Evolutionary conservation across 2,888 invertebrate species (phyloP).

Genomic region (Drosophila infuscata): DNA sequence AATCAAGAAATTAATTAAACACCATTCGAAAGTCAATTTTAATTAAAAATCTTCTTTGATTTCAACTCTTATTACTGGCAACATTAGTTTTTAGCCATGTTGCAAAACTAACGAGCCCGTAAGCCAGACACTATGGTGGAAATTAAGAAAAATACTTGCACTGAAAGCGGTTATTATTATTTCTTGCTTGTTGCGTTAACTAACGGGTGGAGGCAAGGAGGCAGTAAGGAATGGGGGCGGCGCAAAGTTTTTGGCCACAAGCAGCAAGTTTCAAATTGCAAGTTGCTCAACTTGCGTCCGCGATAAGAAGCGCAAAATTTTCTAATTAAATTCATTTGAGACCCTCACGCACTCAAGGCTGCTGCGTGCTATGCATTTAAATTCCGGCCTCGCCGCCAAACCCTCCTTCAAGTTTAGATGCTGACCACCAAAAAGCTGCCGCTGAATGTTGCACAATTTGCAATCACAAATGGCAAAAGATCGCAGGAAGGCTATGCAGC

Average conservation of each 20-base stretch:
- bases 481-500: slow-evolving; percentile 26
- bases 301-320: slow-evolving; percentile 72
- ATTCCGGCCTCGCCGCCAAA: slow-evolving; percentile 14
- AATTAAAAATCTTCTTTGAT: slow-evolving; percentile 48
- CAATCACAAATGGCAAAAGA: slow-evolving; percentile 52
- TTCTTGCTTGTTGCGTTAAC: slow-evolving; percentile 34
- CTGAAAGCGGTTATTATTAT: slow-evolving; percentile 69
- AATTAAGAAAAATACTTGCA: slow-evolving; percentile 71
- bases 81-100: slow-evolving; percentile 31
- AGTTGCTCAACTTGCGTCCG: slow-evolving; percentile 50
- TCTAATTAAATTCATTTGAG: slow-evolving; percentile 83
- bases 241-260: slow-evolving; percentile 59
- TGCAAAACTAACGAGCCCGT: slow-evolving; percentile 33
- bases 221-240: slow-evolving; percentile 1
- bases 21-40: slow-evolving; percentile 31
- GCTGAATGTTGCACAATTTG: slow-evolving; percentile 50
- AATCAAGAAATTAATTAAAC: background rate
- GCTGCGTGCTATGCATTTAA: slow-evolving; percentile 70
- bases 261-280: slow-evolving; percentile 43
- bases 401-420: slow-evolving; percentile 1
- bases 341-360: slow-evolving; percentile 74
- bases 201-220: background rate
- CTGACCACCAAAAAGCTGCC: slow-evolving; percentile 39
- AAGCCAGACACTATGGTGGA: slow-evolving; percentile 46
- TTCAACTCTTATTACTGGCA: slow-evolving; percentile 10